A percentile compares a stretch with the other conserved stretches of the same genome.
phyloP scores from a whole-genome alignment of 1,140 invertebrate genomes.

The Phortica variegata region DNA sequence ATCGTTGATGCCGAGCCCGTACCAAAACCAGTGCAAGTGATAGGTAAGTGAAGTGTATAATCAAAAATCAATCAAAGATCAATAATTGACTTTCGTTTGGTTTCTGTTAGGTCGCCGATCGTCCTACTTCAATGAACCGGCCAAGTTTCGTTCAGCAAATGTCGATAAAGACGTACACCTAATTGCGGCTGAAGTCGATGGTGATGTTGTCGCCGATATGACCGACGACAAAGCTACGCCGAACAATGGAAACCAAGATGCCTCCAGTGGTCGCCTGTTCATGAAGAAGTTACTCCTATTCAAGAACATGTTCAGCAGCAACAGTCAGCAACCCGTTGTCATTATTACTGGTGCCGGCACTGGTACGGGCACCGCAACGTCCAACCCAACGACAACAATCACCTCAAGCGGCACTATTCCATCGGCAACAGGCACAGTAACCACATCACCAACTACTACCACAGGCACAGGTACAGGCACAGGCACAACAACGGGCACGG shows the following conservation, averaged over 20 bases:
- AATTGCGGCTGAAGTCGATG: not conserved
- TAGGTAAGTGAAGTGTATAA: not conserved
- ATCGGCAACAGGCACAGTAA: slow-evolving; percentile 32
- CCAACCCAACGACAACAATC: slow-evolving; percentile 10
- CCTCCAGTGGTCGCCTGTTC: slow-evolving; percentile 43
- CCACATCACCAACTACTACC: slow-evolving; percentile 19
- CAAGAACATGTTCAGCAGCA: slow-evolving; percentile 44
- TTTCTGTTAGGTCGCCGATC: slow-evolving; percentile 6
- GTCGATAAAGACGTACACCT: slow-evolving; percentile 3
- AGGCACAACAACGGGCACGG: not conserved
- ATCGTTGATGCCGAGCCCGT: slow-evolving; percentile 7
- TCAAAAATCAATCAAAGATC: not conserved
- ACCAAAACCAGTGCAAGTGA: slow-evolving; percentile 13
- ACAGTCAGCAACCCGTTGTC: slow-evolving; percentile 34
- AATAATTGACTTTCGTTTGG: too few species aligned
- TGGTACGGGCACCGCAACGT: not conserved
- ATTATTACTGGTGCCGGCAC: slow-evolving; percentile 36
- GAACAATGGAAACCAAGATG: slow-evolving; percentile 24
- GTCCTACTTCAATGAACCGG: slow-evolving; percentile 16
- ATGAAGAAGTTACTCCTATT: slow-evolving; percentile 48
- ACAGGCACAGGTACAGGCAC: not conserved
- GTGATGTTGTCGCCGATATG: not conserved
- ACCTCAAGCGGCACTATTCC: slow-evolving; percentile 38
- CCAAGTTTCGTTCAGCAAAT: slow-evolving; percentile 9
- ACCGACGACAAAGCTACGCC: not conserved